These are phyloP conservation scores for Bovichtus diacanthus DNA, from an alignment of 2,797 vertebrate genomes.

Conservation along the genomic window DNA sequence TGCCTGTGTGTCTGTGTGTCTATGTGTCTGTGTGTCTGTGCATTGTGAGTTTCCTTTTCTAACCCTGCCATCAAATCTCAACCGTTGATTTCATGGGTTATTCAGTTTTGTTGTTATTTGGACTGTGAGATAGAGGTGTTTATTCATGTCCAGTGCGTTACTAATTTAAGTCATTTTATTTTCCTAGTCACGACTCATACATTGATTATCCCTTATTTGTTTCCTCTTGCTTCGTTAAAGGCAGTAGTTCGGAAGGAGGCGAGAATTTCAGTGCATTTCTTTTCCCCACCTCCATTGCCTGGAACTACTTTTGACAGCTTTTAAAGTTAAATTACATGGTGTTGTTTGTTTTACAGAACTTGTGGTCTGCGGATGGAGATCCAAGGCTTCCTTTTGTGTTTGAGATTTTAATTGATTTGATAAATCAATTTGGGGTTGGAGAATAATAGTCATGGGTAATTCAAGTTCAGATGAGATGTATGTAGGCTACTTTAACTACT, in stretches of 20 bases:
- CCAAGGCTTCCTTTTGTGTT: no score
- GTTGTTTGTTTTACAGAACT: background rate
- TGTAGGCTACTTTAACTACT: background rate
- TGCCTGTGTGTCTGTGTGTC: constrained; percentile 2
- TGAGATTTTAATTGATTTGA: no score
- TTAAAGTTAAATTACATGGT: background rate
- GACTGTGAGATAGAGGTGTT: background rate
- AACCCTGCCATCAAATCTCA: background rate
- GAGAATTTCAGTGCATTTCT: background rate
- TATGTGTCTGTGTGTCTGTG: no score
- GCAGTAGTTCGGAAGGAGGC: background rate
- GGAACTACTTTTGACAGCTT: background rate
- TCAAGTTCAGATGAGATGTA: background rate
- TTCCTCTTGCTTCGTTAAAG: background rate
- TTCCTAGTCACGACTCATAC: no score
- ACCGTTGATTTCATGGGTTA: background rate
- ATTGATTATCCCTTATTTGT: background rate
- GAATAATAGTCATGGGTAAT: background rate
- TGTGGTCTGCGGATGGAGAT: background rate
- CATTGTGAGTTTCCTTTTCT: background rate
- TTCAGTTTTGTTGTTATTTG: background rate
- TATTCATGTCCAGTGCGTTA: background rate
- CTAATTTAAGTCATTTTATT: background rate
- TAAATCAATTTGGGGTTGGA: background rate
- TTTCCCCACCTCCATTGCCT: background rate